Evolutionary conservation across 1,140 invertebrate species (phyloP).

Genomic region (Fragariocoptes setiger): DNA sequence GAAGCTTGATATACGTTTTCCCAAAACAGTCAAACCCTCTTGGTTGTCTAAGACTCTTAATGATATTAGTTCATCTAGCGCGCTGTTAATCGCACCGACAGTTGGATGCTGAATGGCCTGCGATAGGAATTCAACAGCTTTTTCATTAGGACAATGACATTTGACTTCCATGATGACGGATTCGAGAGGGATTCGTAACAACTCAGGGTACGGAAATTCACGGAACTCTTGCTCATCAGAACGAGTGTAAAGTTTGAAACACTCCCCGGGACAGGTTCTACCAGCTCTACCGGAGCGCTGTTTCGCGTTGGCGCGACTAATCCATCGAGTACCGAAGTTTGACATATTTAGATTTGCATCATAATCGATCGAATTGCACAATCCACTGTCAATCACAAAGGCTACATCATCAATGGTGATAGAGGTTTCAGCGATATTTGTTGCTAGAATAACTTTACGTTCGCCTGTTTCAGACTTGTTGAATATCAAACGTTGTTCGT

Average conservation of each 20-base stretch:
- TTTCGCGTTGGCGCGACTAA: slow-evolving; percentile 81
- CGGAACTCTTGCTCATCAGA: slow-evolving; percentile 44
- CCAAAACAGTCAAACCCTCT: slow-evolving; percentile 25
- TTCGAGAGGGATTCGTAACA: slow-evolving; percentile 65
- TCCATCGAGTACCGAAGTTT: slow-evolving; percentile 64
- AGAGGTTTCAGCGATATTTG: slow-evolving; percentile 98
- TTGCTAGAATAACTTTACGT: slow-evolving; percentile 84
- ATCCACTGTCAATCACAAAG: slow-evolving; percentile 86
- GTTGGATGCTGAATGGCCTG: slow-evolving; percentile 24
- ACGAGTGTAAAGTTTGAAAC: slow-evolving; percentile 58
- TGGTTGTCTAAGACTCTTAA: slow-evolving; percentile 22
- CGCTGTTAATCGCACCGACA: slow-evolving; percentile 16
- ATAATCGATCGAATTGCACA: slow-evolving; percentile 90
- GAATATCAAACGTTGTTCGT: slow-evolving; percentile 2
- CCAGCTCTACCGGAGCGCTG: slow-evolving; percentile 78
- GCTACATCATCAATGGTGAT: slow-evolving; percentile 92
- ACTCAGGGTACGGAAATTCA: slow-evolving; percentile 54
- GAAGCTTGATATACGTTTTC: slow-evolving; percentile 21
- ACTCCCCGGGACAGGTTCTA: slow-evolving; percentile 30
- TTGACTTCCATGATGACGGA: slow-evolving; percentile 18
- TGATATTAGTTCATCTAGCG: slow-evolving; percentile 21
- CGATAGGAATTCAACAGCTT: slow-evolving; percentile 20
- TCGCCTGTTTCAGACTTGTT: slow-evolving; percentile 17
- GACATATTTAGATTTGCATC: slow-evolving; percentile 61
- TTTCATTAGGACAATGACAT: slow-evolving; percentile 9